A percentile compares a stretch with the other conserved stretches of the same genome.
phyloP scores from a whole-genome alignment of 1,140 invertebrate genomes.

The Eumeta japonica region DNA sequence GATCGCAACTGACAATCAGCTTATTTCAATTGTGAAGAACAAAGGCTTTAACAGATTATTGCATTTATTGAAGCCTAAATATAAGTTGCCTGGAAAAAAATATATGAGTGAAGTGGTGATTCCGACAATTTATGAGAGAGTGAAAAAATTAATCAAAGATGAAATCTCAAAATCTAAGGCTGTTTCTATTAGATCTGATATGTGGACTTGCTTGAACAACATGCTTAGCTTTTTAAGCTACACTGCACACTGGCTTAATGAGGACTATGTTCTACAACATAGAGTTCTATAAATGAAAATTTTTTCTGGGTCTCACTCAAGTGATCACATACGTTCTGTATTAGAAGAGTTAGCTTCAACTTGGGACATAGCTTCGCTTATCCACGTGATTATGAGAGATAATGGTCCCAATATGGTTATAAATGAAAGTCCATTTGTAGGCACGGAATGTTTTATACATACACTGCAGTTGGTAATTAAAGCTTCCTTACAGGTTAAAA shows the following conservation, averaged over 20 bases:
- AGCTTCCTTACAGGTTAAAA: too few species aligned
- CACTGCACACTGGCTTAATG: slow-evolving; percentile 8
- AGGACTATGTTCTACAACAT: slow-evolving; percentile 1
- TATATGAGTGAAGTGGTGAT: slow-evolving; percentile 3
- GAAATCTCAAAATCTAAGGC: neutral
- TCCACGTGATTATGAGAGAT: slow-evolving; percentile 7
- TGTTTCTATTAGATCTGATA: slow-evolving; percentile 6
- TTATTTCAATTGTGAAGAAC: neutral
- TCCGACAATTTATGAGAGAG: slow-evolving; percentile 2
- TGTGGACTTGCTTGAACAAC: slow-evolving; percentile 7
- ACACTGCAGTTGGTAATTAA: neutral
- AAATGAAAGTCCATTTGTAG: neutral
- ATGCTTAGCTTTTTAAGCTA: slow-evolving; percentile 5
- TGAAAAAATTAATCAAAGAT: neutral
- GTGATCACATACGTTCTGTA: neutral
- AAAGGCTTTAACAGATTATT: neutral
- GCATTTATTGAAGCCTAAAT: too few species aligned
- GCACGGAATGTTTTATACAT: neutral
- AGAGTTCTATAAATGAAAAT: slow-evolving; percentile 6
- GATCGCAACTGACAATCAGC: neutral
- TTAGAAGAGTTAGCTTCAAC: neutral
- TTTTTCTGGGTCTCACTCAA: slow-evolving; percentile 3
- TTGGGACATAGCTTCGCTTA: slow-evolving; percentile 1
- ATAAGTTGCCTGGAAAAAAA: slow-evolving; percentile 2
- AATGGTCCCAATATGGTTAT: slow-evolving; percentile 5